These are phyloP conservation scores for Dasypus novemcinctus DNA, from an alignment of 2,113 vertebrate genomes.

Conservation along the genomic window DNA sequence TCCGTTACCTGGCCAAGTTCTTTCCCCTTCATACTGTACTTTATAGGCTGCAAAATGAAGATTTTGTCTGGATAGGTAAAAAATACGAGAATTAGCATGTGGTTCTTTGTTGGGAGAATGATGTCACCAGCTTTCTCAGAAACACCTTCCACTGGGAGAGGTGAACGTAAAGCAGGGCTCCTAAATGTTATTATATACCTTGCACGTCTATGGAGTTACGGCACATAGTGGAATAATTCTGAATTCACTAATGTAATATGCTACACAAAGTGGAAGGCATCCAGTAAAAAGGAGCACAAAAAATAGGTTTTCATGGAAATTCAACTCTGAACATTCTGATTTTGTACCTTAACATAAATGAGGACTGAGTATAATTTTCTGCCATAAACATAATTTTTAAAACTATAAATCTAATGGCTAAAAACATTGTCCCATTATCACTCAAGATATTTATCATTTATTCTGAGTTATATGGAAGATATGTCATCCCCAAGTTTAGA, in stretches of 20 bases:
- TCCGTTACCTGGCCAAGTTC: not conserved
- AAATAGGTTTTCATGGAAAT: constrained; percentile 17
- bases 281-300: not conserved
- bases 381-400: not conserved
- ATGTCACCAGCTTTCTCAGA: not conserved
- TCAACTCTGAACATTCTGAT: not conserved
- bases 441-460: not conserved
- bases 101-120: constrained; percentile 6
- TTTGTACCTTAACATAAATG: constrained; percentile 14
- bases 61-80: not conserved
- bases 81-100: not conserved
- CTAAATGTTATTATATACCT: not conserved
- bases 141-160: not conserved
- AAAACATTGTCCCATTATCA: not conserved
- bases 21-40: not conserved
- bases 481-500: not conserved
- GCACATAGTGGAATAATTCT: not conserved
- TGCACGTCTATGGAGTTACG: not conserved
- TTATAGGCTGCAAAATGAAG: not conserved
- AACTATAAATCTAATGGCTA: not conserved
- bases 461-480: not conserved
- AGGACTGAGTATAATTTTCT: not conserved
- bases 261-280: not conserved
- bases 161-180: not conserved
- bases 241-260: not conserved